Conservation (phyloP, 2,113 vertebrate genomes). For the Mola mola region DNA sequence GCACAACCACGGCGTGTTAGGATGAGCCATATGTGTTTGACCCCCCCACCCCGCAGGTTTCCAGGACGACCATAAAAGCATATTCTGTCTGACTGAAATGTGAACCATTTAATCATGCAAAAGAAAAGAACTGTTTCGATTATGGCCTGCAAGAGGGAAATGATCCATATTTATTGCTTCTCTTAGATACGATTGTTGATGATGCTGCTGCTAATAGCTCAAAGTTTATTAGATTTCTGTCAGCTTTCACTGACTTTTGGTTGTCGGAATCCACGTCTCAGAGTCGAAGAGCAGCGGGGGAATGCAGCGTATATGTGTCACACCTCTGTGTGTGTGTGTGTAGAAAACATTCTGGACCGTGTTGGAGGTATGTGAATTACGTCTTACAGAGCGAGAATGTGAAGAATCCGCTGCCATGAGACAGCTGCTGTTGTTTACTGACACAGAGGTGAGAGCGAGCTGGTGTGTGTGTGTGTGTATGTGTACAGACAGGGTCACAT, state of each 20-base stretch:
- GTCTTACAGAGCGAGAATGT: slow-evolving; percentile 74
- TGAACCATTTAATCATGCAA: too few species aligned
- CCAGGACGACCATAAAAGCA: too few species aligned
- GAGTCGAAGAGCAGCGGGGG: slow-evolving; percentile 24
- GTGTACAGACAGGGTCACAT: slow-evolving; percentile 9
- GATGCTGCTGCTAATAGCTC: neutral
- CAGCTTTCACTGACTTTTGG: neutral
- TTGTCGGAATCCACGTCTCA: slow-evolving; percentile 20
- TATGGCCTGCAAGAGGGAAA: neutral
- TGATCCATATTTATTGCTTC: neutral
- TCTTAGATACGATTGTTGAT: neutral
- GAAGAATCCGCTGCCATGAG: slow-evolving; percentile 72
- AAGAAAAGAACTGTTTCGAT: too few species aligned
- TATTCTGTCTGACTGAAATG: too few species aligned
- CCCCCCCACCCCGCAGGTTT: too few species aligned
- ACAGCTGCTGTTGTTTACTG: slow-evolving; percentile 69
- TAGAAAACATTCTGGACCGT: slow-evolving; percentile 66
- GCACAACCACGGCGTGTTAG: too few species aligned
- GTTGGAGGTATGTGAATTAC: slow-evolving; percentile 76
- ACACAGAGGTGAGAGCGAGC: slow-evolving; percentile 52
- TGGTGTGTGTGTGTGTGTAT: slow-evolving; percentile 41
- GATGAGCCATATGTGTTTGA: too few species aligned
- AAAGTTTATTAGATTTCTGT: neutral
- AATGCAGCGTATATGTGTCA: slow-evolving; percentile 54
- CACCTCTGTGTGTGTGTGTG: slow-evolving; percentile 34